Conservation (phyloP, 2,888 invertebrate species). For the Leucania comma region DNA sequence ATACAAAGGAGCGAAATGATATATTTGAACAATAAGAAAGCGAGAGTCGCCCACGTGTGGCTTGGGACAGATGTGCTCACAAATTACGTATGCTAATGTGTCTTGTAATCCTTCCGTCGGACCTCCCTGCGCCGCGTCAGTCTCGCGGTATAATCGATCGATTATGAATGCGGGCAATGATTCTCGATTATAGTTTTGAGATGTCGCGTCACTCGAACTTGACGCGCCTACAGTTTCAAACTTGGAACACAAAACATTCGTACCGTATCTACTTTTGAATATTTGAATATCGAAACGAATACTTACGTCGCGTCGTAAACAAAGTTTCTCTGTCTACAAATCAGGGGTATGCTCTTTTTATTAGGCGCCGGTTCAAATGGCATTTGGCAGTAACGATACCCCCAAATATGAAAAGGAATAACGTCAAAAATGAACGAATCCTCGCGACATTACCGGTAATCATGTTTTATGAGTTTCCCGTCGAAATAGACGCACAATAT, state of each 20-base stretch:
- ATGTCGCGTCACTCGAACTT: constrained; percentile 70
- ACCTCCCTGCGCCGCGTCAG: constrained; percentile 82
- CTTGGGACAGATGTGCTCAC: constrained; percentile 82
- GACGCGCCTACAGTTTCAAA: constrained; percentile 58
- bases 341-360: constrained; percentile 56
- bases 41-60: constrained; percentile 82
- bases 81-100: constrained; percentile 89
- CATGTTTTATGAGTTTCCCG: constrained; percentile 86
- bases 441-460: constrained; percentile 84
- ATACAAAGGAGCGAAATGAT: constrained; percentile 79
- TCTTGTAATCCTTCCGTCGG: constrained; percentile 88
- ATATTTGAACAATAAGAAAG: constrained; percentile 85
- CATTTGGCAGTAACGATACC: constrained; percentile 64
- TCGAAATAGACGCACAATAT: constrained; percentile 80
- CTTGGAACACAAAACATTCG: constrained; percentile 41
- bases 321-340: constrained; percentile 54
- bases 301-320: constrained; percentile 16
- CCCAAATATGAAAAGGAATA: constrained; percentile 71
- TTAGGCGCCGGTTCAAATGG: constrained; percentile 60
- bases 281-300: constrained; percentile 53
- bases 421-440: constrained; percentile 81
- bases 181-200: constrained; percentile 68
- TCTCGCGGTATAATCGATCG: constrained; percentile 82
- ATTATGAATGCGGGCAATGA: constrained; percentile 79
- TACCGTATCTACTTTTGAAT: constrained; percentile 13